These are phyloP conservation scores for Edolisoma coerulescens DNA, from an alignment of 2,113 vertebrate genomes.

Conservation along the genomic window DNA sequence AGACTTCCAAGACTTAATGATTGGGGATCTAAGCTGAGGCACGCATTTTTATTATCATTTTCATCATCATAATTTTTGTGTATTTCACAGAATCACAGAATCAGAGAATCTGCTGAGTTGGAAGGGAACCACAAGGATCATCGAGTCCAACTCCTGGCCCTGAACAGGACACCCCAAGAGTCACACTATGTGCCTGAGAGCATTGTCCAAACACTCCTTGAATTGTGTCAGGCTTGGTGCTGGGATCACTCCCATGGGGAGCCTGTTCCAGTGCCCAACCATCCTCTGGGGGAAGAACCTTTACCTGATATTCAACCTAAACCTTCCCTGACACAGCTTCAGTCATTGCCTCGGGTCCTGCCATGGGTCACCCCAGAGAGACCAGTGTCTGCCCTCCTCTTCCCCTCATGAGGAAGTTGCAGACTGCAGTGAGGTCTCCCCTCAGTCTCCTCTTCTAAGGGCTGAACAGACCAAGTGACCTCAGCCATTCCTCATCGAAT, in stretches of 20 bases:
- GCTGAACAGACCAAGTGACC: not conserved
- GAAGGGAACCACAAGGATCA: not conserved
- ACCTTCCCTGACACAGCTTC: not conserved
- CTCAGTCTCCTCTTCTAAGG: not conserved
- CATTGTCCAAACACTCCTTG: not conserved
- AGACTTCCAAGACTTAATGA: not conserved
- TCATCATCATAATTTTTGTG: not conserved
- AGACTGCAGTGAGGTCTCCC: not conserved
- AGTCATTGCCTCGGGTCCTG: not conserved
- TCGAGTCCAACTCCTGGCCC: not conserved
- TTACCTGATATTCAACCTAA: not conserved
- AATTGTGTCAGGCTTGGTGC: not conserved
- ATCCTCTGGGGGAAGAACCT: not conserved
- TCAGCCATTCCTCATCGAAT: not conserved
- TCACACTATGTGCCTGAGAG: not conserved
- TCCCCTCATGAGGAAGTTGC: not conserved
- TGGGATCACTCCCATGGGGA: rapidly evolving
- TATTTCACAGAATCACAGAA: not conserved
- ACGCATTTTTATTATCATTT: not conserved
- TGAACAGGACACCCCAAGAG: not conserved
- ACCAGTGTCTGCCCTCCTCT: not conserved
- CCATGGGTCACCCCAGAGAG: not conserved
- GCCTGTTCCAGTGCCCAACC: not conserved
- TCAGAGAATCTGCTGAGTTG: not conserved
- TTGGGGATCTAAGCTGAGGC: not conserved